Conservation (phyloP, 2,888 invertebrate species). For the Baronia brevicornis region DNA sequence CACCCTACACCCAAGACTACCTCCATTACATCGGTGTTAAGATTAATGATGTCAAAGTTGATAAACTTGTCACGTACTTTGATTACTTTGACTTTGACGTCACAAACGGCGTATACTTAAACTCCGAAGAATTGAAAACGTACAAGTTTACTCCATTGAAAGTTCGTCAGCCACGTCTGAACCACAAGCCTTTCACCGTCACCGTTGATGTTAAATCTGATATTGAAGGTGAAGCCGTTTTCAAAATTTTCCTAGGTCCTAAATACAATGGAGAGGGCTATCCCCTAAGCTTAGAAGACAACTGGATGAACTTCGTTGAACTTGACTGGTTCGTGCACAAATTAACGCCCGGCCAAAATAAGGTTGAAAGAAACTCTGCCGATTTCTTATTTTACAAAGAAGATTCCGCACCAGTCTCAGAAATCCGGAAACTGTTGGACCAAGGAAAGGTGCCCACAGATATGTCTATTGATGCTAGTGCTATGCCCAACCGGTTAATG, state of each 20-base stretch:
- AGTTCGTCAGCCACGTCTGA: constrained; percentile 81
- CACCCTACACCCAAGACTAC: constrained; percentile 74
- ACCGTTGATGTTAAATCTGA: constrained; percentile 77
- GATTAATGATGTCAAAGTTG: constrained; percentile 76
- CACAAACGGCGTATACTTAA: constrained; percentile 64
- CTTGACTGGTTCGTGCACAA: constrained; percentile 77
- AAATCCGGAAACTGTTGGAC: constrained; percentile 75
- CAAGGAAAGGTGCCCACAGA: constrained; percentile 70
- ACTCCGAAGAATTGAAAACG: constrained; percentile 38
- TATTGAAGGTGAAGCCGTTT: constrained; percentile 69
- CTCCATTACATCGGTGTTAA: constrained; percentile 76
- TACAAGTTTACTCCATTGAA: constrained; percentile 57
- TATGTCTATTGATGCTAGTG: constrained; percentile 70
- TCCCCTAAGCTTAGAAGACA: constrained; percentile 66
- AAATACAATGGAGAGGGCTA: constrained; percentile 78
- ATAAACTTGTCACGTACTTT: constrained; percentile 79
- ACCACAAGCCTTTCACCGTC: constrained; percentile 80
- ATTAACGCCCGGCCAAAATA: constrained; percentile 78
- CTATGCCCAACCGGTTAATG: constrained; percentile 80
- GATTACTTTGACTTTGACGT: constrained; percentile 79
- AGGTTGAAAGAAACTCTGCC: constrained; percentile 78
- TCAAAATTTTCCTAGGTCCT: constrained; percentile 82
- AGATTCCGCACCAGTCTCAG: constrained; percentile 77
- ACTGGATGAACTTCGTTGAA: constrained; percentile 76
- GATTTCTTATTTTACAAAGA: constrained; percentile 78